A percentile compares a stretch with the other conserved stretches of the same genome.
phyloP scores from a whole-genome alignment of 2,113 vertebrate species.

The Anthoscopus minutus region DNA sequence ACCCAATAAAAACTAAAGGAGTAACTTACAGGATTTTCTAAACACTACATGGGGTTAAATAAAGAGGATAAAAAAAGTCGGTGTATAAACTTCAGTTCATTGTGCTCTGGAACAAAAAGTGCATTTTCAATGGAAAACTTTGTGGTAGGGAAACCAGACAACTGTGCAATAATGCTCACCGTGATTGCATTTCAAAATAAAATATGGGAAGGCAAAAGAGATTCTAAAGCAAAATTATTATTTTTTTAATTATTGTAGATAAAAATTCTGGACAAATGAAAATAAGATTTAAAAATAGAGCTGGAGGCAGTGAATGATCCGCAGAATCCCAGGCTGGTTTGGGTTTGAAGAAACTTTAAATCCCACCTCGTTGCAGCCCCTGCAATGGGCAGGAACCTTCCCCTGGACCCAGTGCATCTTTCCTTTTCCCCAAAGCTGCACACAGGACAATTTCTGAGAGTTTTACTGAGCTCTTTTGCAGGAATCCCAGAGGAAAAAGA shows the following conservation, averaged over 20 bases:
- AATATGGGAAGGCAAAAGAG: not conserved
- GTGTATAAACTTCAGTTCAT: not conserved
- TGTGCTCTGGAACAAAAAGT: not conserved
- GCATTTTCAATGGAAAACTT: not conserved
- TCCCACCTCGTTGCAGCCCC: not conserved
- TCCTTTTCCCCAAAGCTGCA: not conserved
- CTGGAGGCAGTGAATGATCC: not conserved
- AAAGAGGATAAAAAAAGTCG: not conserved
- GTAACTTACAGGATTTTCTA: not conserved
- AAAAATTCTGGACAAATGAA: not conserved
- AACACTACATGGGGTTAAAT: not conserved
- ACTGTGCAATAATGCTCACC: not conserved
- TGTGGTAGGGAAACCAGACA: not conserved
- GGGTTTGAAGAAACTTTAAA: not conserved
- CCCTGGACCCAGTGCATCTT: not conserved
- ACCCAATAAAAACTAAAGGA: not conserved
- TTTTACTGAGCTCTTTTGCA: not conserved
- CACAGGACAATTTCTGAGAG: rapidly evolving
- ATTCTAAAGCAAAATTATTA: not conserved
- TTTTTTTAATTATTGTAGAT: not conserved
- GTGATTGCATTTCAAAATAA: not conserved
- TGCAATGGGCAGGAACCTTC: not conserved
- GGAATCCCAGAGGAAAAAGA: not conserved
- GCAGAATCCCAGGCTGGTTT: too few relatives aligned
- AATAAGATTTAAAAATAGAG: not conserved